A percentile compares a stretch with the other conserved stretches of the same genome.
phyloP scores from a whole-genome alignment of 2,888 invertebrate genomes.

The Drosophila anomalipes region DNA sequence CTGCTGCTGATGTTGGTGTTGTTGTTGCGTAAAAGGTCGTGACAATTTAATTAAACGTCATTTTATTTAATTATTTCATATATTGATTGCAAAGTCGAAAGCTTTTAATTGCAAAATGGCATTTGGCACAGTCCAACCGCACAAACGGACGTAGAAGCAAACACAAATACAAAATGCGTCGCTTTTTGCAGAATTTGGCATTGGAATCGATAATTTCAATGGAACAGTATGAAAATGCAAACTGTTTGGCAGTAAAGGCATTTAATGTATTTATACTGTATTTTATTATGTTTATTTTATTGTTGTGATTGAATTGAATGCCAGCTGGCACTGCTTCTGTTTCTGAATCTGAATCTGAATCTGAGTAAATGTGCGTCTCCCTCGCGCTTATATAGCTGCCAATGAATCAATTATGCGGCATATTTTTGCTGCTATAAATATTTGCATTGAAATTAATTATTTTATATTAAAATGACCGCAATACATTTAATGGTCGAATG shows the following conservation, averaged over 20 bases:
- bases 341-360: neutral
- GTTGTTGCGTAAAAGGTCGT: constrained; percentile 63
- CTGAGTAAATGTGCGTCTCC: constrained; percentile 9
- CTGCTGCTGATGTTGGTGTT: constrained; percentile 10
- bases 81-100: constrained; percentile 71
- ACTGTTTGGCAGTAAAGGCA: constrained; percentile 53
- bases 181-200: constrained; percentile 25
- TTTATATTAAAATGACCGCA: constrained; percentile 82
- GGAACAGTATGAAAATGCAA: constrained; percentile 34
- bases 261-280: constrained; percentile 77
- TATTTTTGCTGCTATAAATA: constrained; percentile 79
- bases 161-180: neutral
- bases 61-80: constrained; percentile 72
- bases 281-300: constrained; percentile 74
- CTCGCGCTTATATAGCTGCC: constrained; percentile 33
- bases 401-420: constrained; percentile 76
- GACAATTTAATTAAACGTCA: constrained; percentile 76
- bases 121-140: constrained; percentile 3
- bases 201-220: constrained; percentile 52
- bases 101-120: constrained; percentile 72
- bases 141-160: neutral
- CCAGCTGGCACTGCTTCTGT: constrained; percentile 2
- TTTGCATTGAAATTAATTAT: constrained; percentile 81
- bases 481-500: constrained; percentile 74
- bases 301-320: constrained; percentile 74